Percentiles rank a stretch among this genome's conserved stretches.
These are phyloP conservation scores for Chydorus sphaericus DNA, from an alignment of 2,888 invertebrate genomes.

Conservation along the genomic window DNA sequence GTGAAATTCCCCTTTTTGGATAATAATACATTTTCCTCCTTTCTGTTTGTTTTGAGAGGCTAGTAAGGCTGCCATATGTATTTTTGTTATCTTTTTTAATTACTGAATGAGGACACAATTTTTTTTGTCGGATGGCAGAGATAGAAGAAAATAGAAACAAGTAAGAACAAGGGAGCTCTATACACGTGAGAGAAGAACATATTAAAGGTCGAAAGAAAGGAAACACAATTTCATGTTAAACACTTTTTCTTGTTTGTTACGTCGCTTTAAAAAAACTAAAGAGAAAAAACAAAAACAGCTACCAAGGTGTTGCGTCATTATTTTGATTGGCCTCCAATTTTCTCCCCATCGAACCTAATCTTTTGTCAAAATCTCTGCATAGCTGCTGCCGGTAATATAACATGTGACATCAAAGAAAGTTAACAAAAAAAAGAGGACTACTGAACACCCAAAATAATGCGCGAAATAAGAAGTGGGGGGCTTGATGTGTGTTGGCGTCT, in stretches of 20 bases:
- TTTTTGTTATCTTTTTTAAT: neutral
- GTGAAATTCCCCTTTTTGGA: too few relatives aligned
- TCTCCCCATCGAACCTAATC: neutral
- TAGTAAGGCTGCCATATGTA: constrained; percentile 6
- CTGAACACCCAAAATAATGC: too few relatives aligned
- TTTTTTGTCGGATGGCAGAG: neutral
- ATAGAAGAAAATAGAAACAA: too few relatives aligned
- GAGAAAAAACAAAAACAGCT: constrained; percentile 2
- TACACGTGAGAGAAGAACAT: neutral
- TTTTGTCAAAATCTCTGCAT: neutral
- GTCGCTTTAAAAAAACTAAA: neutral
- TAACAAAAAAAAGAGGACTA: neutral
- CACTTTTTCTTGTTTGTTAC: too few relatives aligned
- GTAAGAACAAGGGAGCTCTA: neutral
- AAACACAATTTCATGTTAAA: too few relatives aligned
- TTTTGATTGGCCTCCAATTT: neutral
- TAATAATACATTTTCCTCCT: too few relatives aligned
- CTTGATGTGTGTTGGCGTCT: too few relatives aligned
- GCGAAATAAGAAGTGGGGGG: too few relatives aligned
- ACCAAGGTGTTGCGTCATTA: neutral
- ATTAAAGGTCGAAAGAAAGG: too few relatives aligned
- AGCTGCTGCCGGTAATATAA: neutral
- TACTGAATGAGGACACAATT: constrained; percentile 1
- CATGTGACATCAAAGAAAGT: neutral
- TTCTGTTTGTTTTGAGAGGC: too few relatives aligned